These are phyloP conservation scores for Vimba vimba DNA, from an alignment of 2,113 vertebrate species.

Conservation along the genomic window DNA sequence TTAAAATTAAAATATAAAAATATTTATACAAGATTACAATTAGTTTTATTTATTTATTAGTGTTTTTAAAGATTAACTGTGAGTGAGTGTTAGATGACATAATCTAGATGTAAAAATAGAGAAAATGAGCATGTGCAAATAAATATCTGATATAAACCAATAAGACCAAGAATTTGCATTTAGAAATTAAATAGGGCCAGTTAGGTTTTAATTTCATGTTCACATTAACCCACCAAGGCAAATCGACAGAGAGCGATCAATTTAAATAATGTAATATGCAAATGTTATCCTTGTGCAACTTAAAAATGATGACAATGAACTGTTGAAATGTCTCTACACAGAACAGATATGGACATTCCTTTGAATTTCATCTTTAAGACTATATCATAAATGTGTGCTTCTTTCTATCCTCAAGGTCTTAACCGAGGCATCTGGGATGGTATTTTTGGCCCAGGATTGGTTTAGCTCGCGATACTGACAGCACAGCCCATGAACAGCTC, in stretches of 20 bases:
- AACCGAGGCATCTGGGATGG: conserved; percentile 15
- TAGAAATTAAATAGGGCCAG: not conserved
- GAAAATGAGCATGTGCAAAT: not conserved
- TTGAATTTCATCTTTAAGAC: not conserved
- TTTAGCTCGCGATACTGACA: conserved; percentile 33
- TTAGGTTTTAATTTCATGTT: not conserved
- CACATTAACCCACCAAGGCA: not conserved
- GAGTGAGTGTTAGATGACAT: too few species aligned
- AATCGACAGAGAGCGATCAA: not conserved
- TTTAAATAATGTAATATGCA: not conserved
- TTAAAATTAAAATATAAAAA: too few species aligned
- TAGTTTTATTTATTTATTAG: too few species aligned
- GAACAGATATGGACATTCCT: not conserved
- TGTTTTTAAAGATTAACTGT: too few species aligned
- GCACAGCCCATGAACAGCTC: conserved; percentile 32
- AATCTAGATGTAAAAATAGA: too few species aligned
- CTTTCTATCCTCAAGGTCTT: conserved; percentile 24
- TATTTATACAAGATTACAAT: too few species aligned
- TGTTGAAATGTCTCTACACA: not conserved
- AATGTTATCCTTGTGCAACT: not conserved
- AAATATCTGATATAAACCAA: not conserved
- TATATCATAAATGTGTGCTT: not conserved
- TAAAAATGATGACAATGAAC: not conserved
- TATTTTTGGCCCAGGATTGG: conserved; percentile 26
- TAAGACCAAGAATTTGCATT: not conserved